Conservation (phyloP, 1,140 invertebrate species). For the Thaumetopoea pityocampa region DNA sequence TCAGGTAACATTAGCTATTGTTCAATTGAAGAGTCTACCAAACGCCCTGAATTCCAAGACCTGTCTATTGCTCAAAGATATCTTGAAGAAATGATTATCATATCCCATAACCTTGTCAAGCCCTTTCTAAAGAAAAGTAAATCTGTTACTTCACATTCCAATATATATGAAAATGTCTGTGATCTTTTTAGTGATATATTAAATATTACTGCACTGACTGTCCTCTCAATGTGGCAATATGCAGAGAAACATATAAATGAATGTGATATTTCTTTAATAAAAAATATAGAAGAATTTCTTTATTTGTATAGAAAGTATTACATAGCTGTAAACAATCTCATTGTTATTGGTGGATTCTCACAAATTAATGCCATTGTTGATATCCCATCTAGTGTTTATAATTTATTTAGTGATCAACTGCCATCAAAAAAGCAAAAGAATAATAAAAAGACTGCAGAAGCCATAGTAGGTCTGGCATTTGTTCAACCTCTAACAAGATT, state of each 20-base stretch:
- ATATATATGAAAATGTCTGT: constrained; percentile 80
- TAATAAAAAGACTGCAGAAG: constrained; percentile 76
- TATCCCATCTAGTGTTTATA: constrained; percentile 77
- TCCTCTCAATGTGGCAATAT: constrained; percentile 80
- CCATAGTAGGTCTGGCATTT: constrained; percentile 77
- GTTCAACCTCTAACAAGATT: constrained; percentile 78
- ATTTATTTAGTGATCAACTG: constrained; percentile 77
- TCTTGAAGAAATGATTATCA: constrained; percentile 81
- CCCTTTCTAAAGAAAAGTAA: constrained; percentile 79
- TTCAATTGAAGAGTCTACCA: constrained; percentile 54
- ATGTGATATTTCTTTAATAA: constrained; percentile 81
- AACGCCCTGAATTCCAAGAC: constrained; percentile 74
- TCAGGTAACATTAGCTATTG: constrained; percentile 65
- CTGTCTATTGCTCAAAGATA: constrained; percentile 81
- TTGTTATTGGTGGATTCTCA: constrained; percentile 83
- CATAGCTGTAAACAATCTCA: constrained; percentile 83
- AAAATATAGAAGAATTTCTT: constrained; percentile 84
- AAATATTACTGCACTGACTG: constrained; percentile 81
- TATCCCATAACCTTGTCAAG: constrained; percentile 79
- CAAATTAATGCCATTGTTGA: constrained; percentile 80
- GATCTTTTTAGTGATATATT: constrained; percentile 83
- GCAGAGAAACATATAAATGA: constrained; percentile 79
- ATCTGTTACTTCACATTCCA: constrained; percentile 74
- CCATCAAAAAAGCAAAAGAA: constrained; percentile 76
- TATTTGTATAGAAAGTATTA: constrained; percentile 85